A percentile compares a stretch with the other conserved stretches of the same genome.
These are phyloP conservation scores for Cheilosia grossa DNA, from an alignment of 2,888 invertebrate genomes.

Conservation along the genomic window DNA sequence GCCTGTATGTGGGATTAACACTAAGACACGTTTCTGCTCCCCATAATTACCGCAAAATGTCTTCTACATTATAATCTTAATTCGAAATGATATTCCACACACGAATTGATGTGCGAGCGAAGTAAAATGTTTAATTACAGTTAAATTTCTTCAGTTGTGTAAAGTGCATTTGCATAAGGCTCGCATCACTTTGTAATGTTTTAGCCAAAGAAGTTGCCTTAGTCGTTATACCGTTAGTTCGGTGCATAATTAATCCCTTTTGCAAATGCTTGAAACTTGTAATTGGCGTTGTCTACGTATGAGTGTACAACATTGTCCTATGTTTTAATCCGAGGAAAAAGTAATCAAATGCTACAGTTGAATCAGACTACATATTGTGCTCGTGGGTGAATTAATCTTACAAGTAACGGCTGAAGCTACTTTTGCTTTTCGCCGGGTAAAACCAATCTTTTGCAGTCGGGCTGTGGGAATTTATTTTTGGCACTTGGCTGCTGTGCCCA, in stretches of 20 bases:
- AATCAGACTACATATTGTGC: too few relatives aligned
- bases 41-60: neutral
- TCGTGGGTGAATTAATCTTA: too few relatives aligned
- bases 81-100: conserved; percentile 3
- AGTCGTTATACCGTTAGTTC: neutral
- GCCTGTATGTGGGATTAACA: neutral
- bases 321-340: neutral
- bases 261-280: conserved; percentile 3
- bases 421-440: too few relatives aligned
- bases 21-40: neutral
- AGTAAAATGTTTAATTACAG: conserved; percentile 42
- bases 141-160: neutral
- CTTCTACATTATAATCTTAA: neutral
- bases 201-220: neutral
- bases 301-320: too few relatives aligned
- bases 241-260: neutral
- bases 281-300: neutral
- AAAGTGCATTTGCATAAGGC: too few relatives aligned
- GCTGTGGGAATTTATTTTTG: too few relatives aligned
- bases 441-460: too few relatives aligned
- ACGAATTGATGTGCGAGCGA: conserved; percentile 2
- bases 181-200: neutral
- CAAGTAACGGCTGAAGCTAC: too few relatives aligned
- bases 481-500: too few relatives aligned
- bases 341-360: conserved; percentile 1